These are phyloP conservation scores for Caranx ignobilis DNA, from an alignment of 2,113 vertebrate genomes.

Conservation along the genomic window DNA sequence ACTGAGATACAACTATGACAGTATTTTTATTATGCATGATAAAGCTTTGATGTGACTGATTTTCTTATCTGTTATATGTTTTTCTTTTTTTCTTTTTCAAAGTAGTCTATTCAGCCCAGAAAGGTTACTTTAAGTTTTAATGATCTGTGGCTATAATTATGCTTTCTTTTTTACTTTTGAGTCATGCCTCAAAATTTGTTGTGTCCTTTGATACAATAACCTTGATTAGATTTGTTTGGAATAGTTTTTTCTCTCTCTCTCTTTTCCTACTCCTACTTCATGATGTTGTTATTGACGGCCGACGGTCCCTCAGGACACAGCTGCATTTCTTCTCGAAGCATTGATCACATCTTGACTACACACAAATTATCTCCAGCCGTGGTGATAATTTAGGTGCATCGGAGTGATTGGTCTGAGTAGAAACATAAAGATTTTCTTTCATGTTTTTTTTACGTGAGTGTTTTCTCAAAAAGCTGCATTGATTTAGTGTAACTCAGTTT, in stretches of 20 bases:
- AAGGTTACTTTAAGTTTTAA: neutral
- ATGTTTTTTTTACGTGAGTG: no score
- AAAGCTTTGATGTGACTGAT: neutral
- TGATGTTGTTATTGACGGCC: neutral
- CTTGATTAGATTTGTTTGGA: neutral
- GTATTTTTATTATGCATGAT: neutral
- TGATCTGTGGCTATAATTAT: neutral
- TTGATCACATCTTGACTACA: neutral
- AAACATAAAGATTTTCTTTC: no score
- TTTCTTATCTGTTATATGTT: neutral
- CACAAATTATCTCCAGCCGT: neutral
- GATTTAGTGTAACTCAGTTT: neutral
- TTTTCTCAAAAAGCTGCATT: no score
- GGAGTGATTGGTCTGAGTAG: neutral
- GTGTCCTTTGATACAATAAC: neutral
- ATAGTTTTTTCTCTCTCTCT: no score
- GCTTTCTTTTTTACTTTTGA: neutral
- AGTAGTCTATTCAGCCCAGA: no score
- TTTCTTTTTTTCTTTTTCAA: no score
- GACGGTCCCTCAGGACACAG: neutral
- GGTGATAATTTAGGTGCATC: neutral
- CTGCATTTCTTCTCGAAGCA: neutral
- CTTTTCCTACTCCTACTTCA: neutral
- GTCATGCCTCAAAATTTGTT: neutral
- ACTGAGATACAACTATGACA: slow-evolving; percentile 5